Evolutionary conservation across 2,888 invertebrate species (phyloP).

Genomic region (Caenorhabditis sp.): DNA sequence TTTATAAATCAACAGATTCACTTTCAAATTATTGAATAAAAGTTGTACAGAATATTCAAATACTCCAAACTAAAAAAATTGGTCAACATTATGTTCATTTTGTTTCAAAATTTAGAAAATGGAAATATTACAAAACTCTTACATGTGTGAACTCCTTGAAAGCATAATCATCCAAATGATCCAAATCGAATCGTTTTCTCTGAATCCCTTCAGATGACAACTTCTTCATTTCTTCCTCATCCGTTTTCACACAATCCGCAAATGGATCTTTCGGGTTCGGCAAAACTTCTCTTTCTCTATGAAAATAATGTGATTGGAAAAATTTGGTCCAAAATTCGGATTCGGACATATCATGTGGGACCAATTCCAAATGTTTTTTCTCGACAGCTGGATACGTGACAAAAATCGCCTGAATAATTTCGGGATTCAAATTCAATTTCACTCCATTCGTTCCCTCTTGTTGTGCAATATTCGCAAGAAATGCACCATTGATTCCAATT

Average conservation of each 20-base stretch:
- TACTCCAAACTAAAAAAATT: no score
- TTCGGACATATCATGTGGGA: constrained; percentile 92
- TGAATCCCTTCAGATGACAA: constrained; percentile 39
- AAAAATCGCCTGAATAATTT: constrained; percentile 96
- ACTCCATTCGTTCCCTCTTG: constrained; percentile 69
- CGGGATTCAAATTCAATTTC: constrained; percentile 89
- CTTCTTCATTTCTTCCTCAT: constrained; percentile 78
- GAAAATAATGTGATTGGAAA: constrained; percentile 95
- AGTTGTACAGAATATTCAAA: no score
- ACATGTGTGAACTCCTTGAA: constrained; percentile 42
- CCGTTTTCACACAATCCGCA: constrained; percentile 94
- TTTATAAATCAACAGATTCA: background rate
- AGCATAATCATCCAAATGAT: constrained; percentile 46
- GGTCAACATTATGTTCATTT: no score
- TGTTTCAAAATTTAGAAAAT: no score
- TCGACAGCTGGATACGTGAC: constrained; percentile 98
- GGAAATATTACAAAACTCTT: no score
- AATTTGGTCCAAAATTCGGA: constrained; percentile 99
- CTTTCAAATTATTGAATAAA: background rate
- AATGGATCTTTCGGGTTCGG: constrained; percentile 85
- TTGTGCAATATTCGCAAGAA: constrained; percentile 72
- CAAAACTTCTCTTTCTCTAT: constrained; percentile 76
- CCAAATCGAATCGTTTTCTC: constrained; percentile 53
- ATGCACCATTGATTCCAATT: constrained; percentile 81
- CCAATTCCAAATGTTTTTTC: constrained; percentile 93